Conservation (phyloP, 2,888 invertebrate genomes). For the Synergus gifuensis region DNA sequence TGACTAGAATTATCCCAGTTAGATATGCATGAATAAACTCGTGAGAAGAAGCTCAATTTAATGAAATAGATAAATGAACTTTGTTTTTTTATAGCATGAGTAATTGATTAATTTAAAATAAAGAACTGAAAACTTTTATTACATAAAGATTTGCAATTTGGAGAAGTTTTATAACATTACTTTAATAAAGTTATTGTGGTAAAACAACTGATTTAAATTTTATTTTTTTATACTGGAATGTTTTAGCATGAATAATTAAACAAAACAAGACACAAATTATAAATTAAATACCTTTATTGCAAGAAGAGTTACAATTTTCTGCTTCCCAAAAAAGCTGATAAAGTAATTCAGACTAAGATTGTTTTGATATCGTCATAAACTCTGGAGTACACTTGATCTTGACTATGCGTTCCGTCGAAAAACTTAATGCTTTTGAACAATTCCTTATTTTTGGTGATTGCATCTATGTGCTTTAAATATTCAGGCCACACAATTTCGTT, state of each 20-base stretch:
- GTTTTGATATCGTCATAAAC: conserved; percentile 61
- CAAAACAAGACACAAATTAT: not conserved
- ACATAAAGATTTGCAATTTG: not conserved
- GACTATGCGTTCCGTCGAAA: conserved; percentile 64
- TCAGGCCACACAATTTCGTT: conserved; percentile 95
- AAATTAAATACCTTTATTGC: conserved; percentile 15
- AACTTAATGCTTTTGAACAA: conserved; percentile 63
- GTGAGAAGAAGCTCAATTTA: not conserved
- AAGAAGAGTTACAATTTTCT: conserved; percentile 7
- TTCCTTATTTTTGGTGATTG: conserved; percentile 71
- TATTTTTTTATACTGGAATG: not conserved
- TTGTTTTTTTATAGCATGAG: not conserved
- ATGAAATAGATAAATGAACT: not conserved
- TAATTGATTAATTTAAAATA: not conserved
- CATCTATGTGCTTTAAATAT: conserved; percentile 82
- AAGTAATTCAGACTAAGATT: not conserved
- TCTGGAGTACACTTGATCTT: conserved; percentile 60
- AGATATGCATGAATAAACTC: not conserved
- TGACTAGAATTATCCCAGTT: not conserved
- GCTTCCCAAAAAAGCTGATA: not conserved
- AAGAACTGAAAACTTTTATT: not conserved
- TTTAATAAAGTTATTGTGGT: conserved; percentile 20
- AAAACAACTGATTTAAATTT: not conserved
- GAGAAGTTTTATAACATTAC: conserved; percentile 2
- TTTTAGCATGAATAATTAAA: not conserved